Percentiles rank a stretch among this genome's conserved stretches.
Conservation (phyloP, 2,888 invertebrate species). For the Pachymerium ferrugineum region DNA sequence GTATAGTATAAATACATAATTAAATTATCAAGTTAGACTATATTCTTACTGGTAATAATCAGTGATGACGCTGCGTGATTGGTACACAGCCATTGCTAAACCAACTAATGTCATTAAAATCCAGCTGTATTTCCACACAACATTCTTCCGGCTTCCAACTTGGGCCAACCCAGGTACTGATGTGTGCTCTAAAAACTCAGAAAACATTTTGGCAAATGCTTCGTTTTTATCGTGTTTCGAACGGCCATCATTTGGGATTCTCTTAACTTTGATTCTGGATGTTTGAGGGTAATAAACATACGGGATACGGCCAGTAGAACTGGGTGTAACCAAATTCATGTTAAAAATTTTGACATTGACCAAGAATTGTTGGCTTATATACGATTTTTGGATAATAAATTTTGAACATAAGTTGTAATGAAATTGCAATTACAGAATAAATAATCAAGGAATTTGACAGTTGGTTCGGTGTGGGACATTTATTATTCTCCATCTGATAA, state of each 20-base stretch:
- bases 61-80: not conserved
- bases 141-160: not conserved
- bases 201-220: not conserved
- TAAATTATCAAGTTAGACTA: not conserved
- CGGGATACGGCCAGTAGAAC: too few relatives aligned
- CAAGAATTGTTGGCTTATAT: not conserved
- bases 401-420: not conserved
- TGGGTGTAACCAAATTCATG: not conserved
- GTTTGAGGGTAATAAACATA: too few relatives aligned
- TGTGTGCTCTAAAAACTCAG: not conserved
- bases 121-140: not conserved
- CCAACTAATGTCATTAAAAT: not conserved
- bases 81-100: not conserved
- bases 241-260: too few relatives aligned
- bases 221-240: not conserved
- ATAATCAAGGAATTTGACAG: too few relatives aligned
- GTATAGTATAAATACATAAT: not conserved
- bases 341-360: too few relatives aligned
- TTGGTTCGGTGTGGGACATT: too few relatives aligned
- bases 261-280: too few relatives aligned
- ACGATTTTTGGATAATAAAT: not conserved
- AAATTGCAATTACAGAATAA: too few relatives aligned
- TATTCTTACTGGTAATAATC: conserved; percentile 7
- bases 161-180: conserved; percentile 14
- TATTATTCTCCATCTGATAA: too few relatives aligned